Percentiles rank a stretch among this genome's conserved stretches.
Conservation (phyloP, 2,113 vertebrate genomes). For the Scortum barcoo region DNA sequence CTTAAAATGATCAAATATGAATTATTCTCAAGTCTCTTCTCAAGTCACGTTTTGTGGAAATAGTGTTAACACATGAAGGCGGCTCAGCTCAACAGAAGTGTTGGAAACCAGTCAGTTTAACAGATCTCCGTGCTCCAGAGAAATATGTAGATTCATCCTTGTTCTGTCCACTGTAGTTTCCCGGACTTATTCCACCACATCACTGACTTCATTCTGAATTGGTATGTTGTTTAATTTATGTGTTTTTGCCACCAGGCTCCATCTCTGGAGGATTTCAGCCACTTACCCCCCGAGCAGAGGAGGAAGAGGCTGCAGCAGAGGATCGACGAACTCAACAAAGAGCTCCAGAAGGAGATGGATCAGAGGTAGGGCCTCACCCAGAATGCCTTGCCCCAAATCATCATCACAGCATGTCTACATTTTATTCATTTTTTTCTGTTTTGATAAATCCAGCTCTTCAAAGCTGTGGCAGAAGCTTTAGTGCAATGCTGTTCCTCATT, state of each 20-base stretch:
- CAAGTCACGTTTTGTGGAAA: too few relatives aligned
- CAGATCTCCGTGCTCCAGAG: not conserved
- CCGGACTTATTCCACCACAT: not conserved
- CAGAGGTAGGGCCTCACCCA: conserved; percentile 86
- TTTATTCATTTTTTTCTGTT: too few relatives aligned
- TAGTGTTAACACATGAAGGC: too few relatives aligned
- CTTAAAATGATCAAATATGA: not conserved
- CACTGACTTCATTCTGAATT: not conserved
- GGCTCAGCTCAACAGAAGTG: not conserved
- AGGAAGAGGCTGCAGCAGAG: conserved; percentile 96
- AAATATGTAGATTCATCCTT: not conserved
- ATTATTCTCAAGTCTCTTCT: too few relatives aligned
- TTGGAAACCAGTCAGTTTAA: not conserved
- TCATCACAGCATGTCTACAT: not conserved
- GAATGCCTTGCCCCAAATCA: not conserved
- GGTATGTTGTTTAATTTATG: not conserved
- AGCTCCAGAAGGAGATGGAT: conserved; percentile 97
- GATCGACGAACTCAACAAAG: conserved; percentile 95
- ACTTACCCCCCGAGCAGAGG: conserved; percentile 97
- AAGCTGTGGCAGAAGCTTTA: not conserved
- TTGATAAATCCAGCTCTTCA: not conserved
- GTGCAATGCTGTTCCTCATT: not conserved
- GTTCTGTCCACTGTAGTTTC: not conserved
- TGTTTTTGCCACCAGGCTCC: conserved; percentile 85
- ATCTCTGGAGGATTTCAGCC: conserved; percentile 95